Conservation (phyloP, 2,113 vertebrate genomes). For the Meriones unguiculatus region DNA sequence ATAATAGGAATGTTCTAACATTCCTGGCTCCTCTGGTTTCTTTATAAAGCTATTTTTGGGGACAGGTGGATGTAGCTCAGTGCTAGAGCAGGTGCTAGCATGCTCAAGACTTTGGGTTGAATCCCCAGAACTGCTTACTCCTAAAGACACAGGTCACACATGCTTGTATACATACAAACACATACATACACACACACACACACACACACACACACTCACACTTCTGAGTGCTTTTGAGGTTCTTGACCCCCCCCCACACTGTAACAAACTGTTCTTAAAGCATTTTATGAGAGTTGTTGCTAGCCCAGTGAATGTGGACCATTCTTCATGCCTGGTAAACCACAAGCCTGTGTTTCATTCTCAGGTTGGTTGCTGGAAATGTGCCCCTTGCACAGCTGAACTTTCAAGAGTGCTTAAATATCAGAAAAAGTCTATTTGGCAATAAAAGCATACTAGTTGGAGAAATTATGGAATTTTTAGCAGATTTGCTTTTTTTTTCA, state of each 20-base stretch:
- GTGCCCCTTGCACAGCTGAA: slow-evolving; percentile 67
- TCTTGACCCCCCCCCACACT: not conserved
- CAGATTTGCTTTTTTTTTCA: slow-evolving; percentile 74
- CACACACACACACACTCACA: not conserved
- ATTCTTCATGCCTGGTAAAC: not conserved
- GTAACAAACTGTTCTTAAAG: not conserved
- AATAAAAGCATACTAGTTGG: slow-evolving; percentile 74
- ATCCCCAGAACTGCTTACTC: not conserved
- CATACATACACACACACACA: not conserved
- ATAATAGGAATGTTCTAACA: too few relatives aligned
- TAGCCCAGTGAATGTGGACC: not conserved
- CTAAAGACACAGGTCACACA: not conserved
- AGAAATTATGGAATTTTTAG: slow-evolving; percentile 79
- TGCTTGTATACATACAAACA: not conserved
- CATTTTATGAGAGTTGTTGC: not conserved
- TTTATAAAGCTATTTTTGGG: not conserved
- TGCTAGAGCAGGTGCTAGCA: not conserved
- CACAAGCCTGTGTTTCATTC: slow-evolving; percentile 12
- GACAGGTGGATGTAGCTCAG: not conserved
- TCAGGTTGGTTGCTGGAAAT: slow-evolving; percentile 71
- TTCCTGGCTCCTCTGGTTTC: not conserved
- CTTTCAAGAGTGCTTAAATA: slow-evolving; percentile 68
- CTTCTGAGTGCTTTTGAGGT: not conserved
- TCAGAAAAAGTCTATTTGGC: slow-evolving; percentile 63
- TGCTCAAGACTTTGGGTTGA: not conserved